These are phyloP conservation scores for Rhinichthys osculus DNA, from an alignment of 2,797 vertebrate genomes.

Conservation along the genomic window DNA sequence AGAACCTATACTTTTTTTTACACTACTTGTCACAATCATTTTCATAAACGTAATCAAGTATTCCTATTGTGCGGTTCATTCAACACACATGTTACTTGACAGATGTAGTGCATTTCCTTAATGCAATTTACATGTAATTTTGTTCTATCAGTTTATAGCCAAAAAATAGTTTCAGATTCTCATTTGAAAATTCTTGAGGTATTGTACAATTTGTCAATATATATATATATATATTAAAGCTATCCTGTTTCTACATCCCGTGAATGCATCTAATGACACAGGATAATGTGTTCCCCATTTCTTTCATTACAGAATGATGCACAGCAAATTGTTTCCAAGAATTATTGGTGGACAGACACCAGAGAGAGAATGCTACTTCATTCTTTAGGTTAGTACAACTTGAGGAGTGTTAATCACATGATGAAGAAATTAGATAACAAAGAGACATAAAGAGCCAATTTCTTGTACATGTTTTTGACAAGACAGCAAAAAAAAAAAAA, in stretches of 20 bases:
- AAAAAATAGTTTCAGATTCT: background rate
- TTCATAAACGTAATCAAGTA: no score
- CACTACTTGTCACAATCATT: no score
- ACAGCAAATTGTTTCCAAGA: slow-evolving; percentile 6
- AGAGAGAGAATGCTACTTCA: slow-evolving; percentile 25
- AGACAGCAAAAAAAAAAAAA: background rate
- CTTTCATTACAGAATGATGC: background rate
- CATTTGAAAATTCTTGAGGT: slow-evolving; percentile 9
- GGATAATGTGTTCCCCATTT: background rate
- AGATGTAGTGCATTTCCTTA: no score
- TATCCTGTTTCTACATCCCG: background rate
- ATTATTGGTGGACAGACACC: background rate
- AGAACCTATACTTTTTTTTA: no score
- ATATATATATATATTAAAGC: background rate
- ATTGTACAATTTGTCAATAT: background rate
- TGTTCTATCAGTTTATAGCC: background rate
- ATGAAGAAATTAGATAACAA: background rate
- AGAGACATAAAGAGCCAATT: background rate
- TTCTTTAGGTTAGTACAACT: slow-evolving; percentile 21
- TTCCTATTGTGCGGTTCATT: no score
- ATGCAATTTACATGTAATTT: background rate
- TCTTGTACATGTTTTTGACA: no score
- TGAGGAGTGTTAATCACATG: background rate
- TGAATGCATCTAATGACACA: background rate
- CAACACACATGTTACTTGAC: no score